Base-by-base conservation (phyloP, 1,140 invertebrate species). In the Tetramorium simillimum region DNA sequence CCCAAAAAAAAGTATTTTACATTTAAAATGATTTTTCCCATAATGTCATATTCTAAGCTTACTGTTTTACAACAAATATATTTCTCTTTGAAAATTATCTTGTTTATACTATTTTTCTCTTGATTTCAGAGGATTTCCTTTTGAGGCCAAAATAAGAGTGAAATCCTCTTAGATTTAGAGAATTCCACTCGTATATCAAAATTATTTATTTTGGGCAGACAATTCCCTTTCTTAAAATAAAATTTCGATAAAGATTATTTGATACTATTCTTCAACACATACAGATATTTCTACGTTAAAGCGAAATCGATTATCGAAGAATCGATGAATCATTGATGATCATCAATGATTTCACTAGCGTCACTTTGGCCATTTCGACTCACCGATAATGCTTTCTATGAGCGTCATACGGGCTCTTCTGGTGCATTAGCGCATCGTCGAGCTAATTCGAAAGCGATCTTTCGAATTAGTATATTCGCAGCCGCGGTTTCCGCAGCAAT, bases 381-480 rank as follows among this genome's bases (percentile, higher is more conserved):
- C 46, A 43, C 37, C 63, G 46, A 28, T 70, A 72, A 73, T 46
- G 67, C 53, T 46, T 73, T 72, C 80, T 33, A 7, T 33, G 51
- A 10, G 24, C 14, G 72, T 73, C 21, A 12, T 46, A 51, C 67
- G 10, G 69, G 24, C n/a, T 69, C 49, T 60, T 51, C 49, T 65
- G 53, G 6, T 73, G 28, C 16, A 76, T 76, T 56, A 53, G 58
- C 75, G 43, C 53, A 72, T 46, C 75, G 60, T 67, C 56, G 40
- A 43, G 60, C 87, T 51, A 85, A 86, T 89, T 89, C 67, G 88
- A 89, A 77, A 85, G 73, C 73, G 51, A 62, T 63, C 70, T 58
- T 86, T 84, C 77, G 77, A 89, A 90, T 89, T 90, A 89, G 85
- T 87, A 49, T 73, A 73, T 75, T 85, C 78, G 58, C 70, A 51